Conservation (phyloP, 2,113 vertebrate genomes). For the Bufo gargarizans region DNA sequence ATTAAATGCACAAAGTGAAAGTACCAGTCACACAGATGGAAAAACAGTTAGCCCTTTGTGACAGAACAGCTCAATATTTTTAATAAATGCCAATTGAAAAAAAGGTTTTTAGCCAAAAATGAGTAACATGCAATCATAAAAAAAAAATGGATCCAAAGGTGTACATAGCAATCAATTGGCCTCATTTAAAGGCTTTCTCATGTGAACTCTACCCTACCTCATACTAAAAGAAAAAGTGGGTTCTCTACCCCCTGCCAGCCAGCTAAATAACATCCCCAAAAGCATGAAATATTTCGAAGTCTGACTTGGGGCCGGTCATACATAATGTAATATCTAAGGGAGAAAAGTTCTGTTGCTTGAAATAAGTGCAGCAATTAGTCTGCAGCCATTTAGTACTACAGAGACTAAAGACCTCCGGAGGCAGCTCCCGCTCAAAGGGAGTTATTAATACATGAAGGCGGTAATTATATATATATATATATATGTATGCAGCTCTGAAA, state of each 20-base stretch:
- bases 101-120: no score
- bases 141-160: no score
- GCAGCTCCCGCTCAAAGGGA: constrained; percentile 16
- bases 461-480: constrained; percentile 9
- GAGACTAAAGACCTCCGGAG: constrained; percentile 23
- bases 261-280: not conserved
- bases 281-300: not conserved
- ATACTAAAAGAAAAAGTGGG: not conserved
- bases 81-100: no score
- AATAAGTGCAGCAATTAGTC: constrained; percentile 35
- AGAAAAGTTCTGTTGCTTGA: not conserved
- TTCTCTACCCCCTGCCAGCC: not conserved
- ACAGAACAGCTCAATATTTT: no score
- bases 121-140: no score
- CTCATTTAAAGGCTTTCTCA: no score
- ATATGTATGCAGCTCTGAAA: not conserved
- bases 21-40: no score
- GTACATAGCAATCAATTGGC: no score
- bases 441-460: constrained; percentile 37
- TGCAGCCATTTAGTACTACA: not conserved
- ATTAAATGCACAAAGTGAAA: no score
- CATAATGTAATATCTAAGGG: constrained; percentile 12
- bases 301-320: not conserved
- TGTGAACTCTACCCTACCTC: not conserved
- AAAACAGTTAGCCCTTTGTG: no score